Conservation (phyloP, 2,888 invertebrate species). For the Pachydiplax longipennis region DNA sequence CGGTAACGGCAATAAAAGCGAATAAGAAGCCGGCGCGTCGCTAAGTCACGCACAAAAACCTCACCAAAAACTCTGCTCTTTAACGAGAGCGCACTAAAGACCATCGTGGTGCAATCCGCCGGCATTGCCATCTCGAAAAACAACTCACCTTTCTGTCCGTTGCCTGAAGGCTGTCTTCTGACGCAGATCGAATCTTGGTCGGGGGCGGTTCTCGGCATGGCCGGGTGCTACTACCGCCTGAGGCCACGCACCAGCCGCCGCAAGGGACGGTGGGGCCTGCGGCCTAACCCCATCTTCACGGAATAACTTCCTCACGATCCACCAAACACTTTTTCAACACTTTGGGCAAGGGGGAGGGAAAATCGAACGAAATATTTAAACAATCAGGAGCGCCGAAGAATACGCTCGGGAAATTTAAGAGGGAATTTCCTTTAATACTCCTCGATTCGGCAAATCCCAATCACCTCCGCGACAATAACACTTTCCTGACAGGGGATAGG, state of each 20-base stretch:
- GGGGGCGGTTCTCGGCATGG: conserved; percentile 18
- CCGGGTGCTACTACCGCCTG: conserved; percentile 6
- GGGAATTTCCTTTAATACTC: background rate
- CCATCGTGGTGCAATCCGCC: background rate
- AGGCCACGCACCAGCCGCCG: conserved; percentile 6
- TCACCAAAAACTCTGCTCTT: background rate
- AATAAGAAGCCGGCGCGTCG: background rate
- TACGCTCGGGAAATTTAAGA: background rate
- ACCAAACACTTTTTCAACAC: background rate
- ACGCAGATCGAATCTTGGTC: conserved; percentile 7
- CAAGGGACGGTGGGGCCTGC: conserved; percentile 37
- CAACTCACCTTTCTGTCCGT: conserved; percentile 9
- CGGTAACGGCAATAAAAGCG: background rate
- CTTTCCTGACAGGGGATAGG: background rate
- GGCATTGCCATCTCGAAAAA: background rate
- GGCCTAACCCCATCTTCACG: conserved; percentile 12
- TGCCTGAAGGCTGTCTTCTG: background rate
- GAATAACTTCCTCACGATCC: background rate
- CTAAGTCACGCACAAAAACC: background rate
- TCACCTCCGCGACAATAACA: background rate
- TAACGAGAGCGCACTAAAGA: background rate
- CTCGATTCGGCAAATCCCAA: background rate
- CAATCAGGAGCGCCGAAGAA: background rate
- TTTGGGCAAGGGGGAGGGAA: background rate
- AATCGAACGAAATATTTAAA: background rate